A percentile compares a stretch with the other conserved stretches of the same genome.
phyloP scores from a whole-genome alignment of 2,797 vertebrate genomes.

The Smutsia temminckii region DNA sequence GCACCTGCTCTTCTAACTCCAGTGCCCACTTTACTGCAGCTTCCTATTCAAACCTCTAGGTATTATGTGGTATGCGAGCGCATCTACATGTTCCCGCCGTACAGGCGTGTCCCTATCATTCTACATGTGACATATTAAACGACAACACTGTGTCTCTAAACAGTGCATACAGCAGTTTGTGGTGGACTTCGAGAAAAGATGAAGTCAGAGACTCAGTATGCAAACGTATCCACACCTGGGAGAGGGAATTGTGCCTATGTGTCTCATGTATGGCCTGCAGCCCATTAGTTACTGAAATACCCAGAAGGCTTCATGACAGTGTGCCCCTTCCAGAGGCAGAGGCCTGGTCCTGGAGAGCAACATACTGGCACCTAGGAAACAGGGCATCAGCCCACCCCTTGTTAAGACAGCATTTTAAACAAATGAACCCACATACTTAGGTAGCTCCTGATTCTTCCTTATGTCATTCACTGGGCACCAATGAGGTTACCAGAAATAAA shows the following conservation, averaged over 20 bases:
- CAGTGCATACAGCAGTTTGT: not conserved
- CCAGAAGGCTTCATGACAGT: not conserved
- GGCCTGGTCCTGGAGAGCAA: not conserved
- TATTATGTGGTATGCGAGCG: not conserved
- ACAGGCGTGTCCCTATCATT: not conserved
- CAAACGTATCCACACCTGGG: not conserved
- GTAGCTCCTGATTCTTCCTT: not conserved
- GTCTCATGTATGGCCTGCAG: not conserved
- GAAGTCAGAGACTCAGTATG: not conserved
- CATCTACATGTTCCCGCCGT: not conserved
- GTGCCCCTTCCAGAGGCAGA: not conserved
- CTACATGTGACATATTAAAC: not conserved
- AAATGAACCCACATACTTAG: constrained; percentile 6
- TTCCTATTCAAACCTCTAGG: not conserved
- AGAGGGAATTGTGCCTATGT: not conserved
- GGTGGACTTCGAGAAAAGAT: constrained; percentile 16
- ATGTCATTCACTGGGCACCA: not conserved
- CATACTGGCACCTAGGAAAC: not conserved
- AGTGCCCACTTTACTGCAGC: not conserved
- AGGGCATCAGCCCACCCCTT: not conserved
- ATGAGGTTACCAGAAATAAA: constrained; percentile 19
- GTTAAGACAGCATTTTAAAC: constrained; percentile 47
- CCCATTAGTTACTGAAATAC: constrained; percentile 12
- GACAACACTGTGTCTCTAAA: not conserved
- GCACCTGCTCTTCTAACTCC: constrained; percentile 23